Evolutionary conservation across 2,113 vertebrate genomes (phyloP).

Genomic region (Cephalopholis sonnerati): DNA sequence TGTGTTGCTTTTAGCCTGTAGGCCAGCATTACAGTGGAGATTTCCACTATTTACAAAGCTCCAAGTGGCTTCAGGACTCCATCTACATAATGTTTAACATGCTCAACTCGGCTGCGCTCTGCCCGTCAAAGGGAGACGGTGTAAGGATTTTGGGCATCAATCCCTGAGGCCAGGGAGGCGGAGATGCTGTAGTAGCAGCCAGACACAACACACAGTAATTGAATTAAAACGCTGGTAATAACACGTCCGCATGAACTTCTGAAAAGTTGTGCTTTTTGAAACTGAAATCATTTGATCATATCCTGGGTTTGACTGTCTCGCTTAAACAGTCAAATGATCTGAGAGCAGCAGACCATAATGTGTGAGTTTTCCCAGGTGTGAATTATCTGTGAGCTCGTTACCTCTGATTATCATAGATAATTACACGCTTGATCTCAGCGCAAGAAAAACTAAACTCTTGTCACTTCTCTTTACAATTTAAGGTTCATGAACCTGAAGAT

Average conservation of each 20-base stretch:
- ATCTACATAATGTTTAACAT: constrained; percentile 80
- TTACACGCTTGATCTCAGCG: not conserved
- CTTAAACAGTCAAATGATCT: not conserved
- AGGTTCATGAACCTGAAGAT: not conserved
- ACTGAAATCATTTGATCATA: not conserved
- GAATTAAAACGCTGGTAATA: constrained; percentile 25
- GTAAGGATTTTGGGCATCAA: constrained; percentile 67
- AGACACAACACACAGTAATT: constrained; percentile 27
- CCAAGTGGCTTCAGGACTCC: constrained; percentile 54
- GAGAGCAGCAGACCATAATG: constrained; percentile 9
- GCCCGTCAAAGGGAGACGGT: constrained; percentile 60
- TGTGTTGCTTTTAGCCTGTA: constrained; percentile 56
- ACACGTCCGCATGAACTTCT: not conserved
- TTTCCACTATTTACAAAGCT: constrained; percentile 76
- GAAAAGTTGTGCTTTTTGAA: constrained; percentile 17
- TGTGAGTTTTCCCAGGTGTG: constrained; percentile 1
- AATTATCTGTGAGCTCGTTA: constrained; percentile 5
- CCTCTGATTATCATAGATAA: not conserved
- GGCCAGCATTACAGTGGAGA: constrained; percentile 64
- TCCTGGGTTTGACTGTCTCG: not conserved
- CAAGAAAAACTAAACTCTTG: not conserved
- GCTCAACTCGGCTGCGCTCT: constrained; percentile 59
- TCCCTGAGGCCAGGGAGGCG: constrained; percentile 51
- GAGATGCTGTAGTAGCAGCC: constrained; percentile 9
- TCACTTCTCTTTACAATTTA: not conserved